Evolutionary conservation across 2,113 vertebrate species (phyloP).

Genomic region (Gambusia holbrooki): DNA sequence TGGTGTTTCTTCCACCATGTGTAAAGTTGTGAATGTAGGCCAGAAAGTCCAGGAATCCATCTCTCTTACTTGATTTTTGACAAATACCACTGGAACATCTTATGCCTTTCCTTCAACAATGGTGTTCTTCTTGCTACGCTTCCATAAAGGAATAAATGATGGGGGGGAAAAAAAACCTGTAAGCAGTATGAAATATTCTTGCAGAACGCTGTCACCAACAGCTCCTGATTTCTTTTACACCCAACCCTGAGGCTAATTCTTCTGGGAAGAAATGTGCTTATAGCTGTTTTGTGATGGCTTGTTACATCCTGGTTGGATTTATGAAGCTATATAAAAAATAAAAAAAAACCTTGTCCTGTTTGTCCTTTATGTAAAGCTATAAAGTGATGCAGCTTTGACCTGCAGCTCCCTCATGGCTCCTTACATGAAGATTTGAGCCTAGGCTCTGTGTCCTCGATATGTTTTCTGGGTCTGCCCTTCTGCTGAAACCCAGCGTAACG

Average conservation of each 20-base stretch:
- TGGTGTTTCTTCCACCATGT: too few relatives aligned
- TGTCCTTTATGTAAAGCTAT: constrained; percentile 16
- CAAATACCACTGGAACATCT: too few relatives aligned
- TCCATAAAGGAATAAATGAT: too few relatives aligned
- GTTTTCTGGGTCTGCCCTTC: background rate
- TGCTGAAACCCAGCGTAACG: constrained; percentile 18
- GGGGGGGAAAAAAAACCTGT: background rate
- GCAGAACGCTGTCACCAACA: background rate
- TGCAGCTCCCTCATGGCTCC: constrained; percentile 16
- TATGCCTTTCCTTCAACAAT: too few relatives aligned
- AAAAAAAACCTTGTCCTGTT: background rate
- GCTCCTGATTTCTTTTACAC: background rate
- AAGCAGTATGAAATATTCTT: background rate
- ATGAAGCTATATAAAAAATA: background rate
- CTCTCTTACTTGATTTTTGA: too few relatives aligned
- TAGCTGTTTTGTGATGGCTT: background rate
- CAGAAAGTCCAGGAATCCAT: too few relatives aligned
- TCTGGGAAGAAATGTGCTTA: background rate
- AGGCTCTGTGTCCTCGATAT: constrained; percentile 9
- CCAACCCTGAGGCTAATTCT: background rate
- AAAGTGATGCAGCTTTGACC: constrained; percentile 20
- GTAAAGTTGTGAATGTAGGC: too few relatives aligned
- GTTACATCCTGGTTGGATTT: background rate
- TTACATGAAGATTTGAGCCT: background rate
- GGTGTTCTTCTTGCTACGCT: background rate